phyloP scores from a whole-genome alignment of 1,140 invertebrate genomes.

The Danaus melanippus region DNA sequence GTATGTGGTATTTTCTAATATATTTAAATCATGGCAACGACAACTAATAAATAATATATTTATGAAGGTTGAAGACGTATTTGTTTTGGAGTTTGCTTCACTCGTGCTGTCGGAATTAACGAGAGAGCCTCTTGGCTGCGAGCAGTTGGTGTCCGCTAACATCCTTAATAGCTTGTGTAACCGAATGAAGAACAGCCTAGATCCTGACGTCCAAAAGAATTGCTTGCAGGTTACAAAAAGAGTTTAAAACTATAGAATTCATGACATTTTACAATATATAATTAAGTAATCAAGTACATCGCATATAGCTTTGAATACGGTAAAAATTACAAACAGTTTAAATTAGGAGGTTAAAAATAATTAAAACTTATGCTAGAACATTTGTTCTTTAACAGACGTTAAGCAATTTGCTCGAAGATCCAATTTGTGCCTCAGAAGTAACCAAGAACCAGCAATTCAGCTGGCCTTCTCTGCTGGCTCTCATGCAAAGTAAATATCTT shows the following conservation, averaged over 20 bases:
- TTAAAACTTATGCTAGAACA: no score
- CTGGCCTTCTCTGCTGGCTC: conserved; percentile 48
- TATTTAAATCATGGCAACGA: no score
- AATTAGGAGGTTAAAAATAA: no score
- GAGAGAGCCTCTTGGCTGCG: conserved; percentile 52
- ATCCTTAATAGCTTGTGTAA: conserved; percentile 46
- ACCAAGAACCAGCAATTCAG: conserved; percentile 62
- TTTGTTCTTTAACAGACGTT: conserved; percentile 34
- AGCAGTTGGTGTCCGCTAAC: conserved; percentile 53
- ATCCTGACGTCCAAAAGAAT: conserved; percentile 63
- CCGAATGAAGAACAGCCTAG: conserved; percentile 57
- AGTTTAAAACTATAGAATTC: background rate
- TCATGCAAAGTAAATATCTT: conserved; percentile 59
- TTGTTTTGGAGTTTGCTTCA: conserved; percentile 57
- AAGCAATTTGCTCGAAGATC: conserved; percentile 54
- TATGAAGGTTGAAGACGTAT: conserved; percentile 51
- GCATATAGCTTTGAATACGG: background rate
- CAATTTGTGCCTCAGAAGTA: conserved; percentile 57
- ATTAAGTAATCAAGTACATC: background rate
- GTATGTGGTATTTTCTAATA: conserved; percentile 21
- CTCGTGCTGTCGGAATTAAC: conserved; percentile 53
- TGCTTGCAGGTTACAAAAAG: conserved; percentile 44
- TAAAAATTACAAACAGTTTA: no score
- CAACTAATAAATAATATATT: no score
- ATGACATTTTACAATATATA: background rate